phyloP scores from a whole-genome alignment of 2,888 invertebrate species.

The Lycophotia porphyrea region DNA sequence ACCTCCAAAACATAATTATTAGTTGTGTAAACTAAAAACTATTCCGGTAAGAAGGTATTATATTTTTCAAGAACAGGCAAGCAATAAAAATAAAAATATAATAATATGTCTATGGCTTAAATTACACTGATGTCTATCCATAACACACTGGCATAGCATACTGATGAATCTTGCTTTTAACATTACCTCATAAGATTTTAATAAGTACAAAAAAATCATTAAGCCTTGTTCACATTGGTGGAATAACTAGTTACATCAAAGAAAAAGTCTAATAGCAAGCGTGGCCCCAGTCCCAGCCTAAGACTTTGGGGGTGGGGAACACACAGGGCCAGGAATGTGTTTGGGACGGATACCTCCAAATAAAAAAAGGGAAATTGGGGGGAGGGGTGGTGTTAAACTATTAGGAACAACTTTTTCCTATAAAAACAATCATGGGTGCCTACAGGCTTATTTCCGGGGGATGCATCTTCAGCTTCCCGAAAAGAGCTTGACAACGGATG shows the following conservation, averaged over 20 bases:
- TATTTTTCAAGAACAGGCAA: slow-evolving; percentile 12
- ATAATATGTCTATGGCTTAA: neutral
- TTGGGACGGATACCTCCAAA: too few species aligned
- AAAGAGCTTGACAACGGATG: too few species aligned
- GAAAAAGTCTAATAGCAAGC: neutral
- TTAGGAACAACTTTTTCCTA: too few species aligned
- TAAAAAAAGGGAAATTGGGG: too few species aligned
- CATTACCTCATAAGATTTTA: neutral
- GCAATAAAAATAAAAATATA: neutral
- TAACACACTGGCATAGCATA: neutral
- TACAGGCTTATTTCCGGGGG: too few species aligned
- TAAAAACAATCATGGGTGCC: too few species aligned
- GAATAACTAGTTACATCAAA: neutral
- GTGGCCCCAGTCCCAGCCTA: too few species aligned
- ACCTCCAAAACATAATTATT: neutral
- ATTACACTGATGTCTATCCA: neutral
- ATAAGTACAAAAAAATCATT: slow-evolving; percentile 4
- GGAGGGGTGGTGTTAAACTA: too few species aligned
- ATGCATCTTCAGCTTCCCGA: too few species aligned
- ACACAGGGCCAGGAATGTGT: too few species aligned
- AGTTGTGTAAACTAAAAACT: neutral
- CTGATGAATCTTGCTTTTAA: slow-evolving; percentile 12
- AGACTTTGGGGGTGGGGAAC: too few species aligned
- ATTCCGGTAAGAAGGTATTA: neutral
- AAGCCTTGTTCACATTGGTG: slow-evolving; percentile 15